phyloP scores from a whole-genome alignment of 2,113 vertebrate species.

The Crotalus tigris region DNA sequence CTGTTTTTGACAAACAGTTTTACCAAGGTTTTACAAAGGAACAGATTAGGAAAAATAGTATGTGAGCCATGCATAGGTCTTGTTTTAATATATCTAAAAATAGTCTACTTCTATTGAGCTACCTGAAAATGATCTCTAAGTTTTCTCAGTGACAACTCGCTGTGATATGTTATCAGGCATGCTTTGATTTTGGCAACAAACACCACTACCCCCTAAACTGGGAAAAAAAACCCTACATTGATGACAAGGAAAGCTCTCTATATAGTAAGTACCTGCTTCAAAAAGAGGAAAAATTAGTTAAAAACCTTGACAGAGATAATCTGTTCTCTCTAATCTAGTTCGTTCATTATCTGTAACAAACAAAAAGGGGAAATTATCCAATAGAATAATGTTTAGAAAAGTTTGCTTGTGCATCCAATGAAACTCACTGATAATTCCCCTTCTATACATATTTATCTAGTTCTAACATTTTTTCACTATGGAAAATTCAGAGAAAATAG shows the following conservation, averaged over 20 bases:
- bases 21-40: not conserved
- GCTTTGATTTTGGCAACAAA: not conserved
- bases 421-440: not conserved
- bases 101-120: not conserved
- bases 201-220: not conserved
- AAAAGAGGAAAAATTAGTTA: not conserved
- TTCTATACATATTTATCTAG: not conserved
- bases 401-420: not conserved
- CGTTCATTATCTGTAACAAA: not conserved
- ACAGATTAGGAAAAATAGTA: not conserved
- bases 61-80: not conserved
- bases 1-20: no score
- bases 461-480: not conserved
- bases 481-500: conserved; percentile 34
- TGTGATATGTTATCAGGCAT: not conserved
- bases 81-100: not conserved
- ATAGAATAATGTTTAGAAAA: not conserved
- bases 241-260: not conserved
- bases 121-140: not conserved
- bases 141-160: not conserved
- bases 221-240: not conserved
- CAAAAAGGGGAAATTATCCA: not conserved
- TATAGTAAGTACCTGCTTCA: not conserved
- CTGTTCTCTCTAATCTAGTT: not conserved
- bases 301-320: not conserved